Base-by-base conservation (phyloP, 2,797 vertebrate genomes). In the Clamator glandarius region DNA sequence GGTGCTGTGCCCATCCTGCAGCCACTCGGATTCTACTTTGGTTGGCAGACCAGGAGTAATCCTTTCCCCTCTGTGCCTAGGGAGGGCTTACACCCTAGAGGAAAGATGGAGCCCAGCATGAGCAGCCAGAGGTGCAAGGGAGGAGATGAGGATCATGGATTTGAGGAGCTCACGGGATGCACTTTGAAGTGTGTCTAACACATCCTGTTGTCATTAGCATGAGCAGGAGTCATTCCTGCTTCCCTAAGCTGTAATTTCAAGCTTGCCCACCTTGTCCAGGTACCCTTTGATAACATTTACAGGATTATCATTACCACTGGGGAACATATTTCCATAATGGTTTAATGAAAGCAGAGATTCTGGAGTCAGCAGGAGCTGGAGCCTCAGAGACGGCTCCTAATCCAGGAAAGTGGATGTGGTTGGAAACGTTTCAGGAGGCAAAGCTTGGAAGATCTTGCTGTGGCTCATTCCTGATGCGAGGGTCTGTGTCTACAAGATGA, bases 361-460 rank as follows among this genome's bases (percentile, higher is more conserved):
- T 82, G 52, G 67, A 93, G 90, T 95, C 94, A 95, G 95, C 93
- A 93, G 63, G 63, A 94, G 35, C 31, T 23, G 11, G 48, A 95
- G 83, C 59, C 77, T 87, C 70, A 73, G 26, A 92, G 92, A 75
- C 6, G 3, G 36, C 41, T 88, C 59, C 90, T 86, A 93, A 76
- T 88, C 73, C 80, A 96, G 91, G 94, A 95, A 95, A 95, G 35
- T 90, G 77, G 63, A 95, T 63, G 86, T 95, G 85, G 76, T 23
- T 90, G 85, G 67, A 93, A 91, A 82, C 12, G 15, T 88, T 90
- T 62, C 93, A 93, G 62, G 55, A 73, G 44, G 69, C 69, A 73
- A 88, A 91, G 55, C 55, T 84, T 73, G 51, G 48, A 70, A 87
- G 83, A 91, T 91, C 77, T 67, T 93, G 85, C 85, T 81, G 77